Evolutionary conservation across 2,888 invertebrate species (phyloP).

Genomic region (Diarsia mendica): DNA sequence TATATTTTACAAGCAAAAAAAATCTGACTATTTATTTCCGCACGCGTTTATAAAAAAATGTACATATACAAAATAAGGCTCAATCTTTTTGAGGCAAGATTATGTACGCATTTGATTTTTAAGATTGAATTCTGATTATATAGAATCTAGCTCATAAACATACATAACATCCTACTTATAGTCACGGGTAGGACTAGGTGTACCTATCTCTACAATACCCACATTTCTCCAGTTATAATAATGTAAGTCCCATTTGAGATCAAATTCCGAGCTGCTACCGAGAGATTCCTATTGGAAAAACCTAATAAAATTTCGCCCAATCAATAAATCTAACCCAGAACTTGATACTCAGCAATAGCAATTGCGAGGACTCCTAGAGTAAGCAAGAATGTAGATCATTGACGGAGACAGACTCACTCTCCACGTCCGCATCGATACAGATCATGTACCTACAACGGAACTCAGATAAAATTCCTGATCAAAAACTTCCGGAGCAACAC

Average conservation of each 20-base stretch:
- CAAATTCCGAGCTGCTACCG: not conserved
- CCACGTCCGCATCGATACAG: conserved; percentile 7
- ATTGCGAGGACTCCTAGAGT: not conserved
- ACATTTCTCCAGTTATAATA: not conserved
- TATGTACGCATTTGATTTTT: too few relatives aligned
- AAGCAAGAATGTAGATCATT: conserved; percentile 15
- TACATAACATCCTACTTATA: too few relatives aligned
- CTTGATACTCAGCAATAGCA: not conserved
- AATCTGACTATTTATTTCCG: too few relatives aligned
- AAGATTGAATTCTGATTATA: not conserved
- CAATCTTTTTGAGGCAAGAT: too few relatives aligned
- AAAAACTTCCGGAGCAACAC: not conserved
- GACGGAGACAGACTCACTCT: conserved; percentile 3
- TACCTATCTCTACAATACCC: too few relatives aligned
- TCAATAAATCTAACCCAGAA: not conserved
- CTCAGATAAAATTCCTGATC: conserved; percentile 21
- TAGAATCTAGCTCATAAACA: not conserved
- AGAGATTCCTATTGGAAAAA: not conserved
- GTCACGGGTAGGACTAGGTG: too few relatives aligned
- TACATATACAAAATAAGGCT: too few relatives aligned
- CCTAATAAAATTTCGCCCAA: not conserved
- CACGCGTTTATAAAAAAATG: too few relatives aligned
- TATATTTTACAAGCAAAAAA: not conserved
- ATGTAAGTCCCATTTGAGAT: not conserved
- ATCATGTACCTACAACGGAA: conserved; percentile 16